A percentile compares a stretch with the other conserved stretches of the same genome.
Evolutionary conservation across 2,888 invertebrate species (phyloP).

Genomic region (Drosophila hawaiiensis): DNA sequence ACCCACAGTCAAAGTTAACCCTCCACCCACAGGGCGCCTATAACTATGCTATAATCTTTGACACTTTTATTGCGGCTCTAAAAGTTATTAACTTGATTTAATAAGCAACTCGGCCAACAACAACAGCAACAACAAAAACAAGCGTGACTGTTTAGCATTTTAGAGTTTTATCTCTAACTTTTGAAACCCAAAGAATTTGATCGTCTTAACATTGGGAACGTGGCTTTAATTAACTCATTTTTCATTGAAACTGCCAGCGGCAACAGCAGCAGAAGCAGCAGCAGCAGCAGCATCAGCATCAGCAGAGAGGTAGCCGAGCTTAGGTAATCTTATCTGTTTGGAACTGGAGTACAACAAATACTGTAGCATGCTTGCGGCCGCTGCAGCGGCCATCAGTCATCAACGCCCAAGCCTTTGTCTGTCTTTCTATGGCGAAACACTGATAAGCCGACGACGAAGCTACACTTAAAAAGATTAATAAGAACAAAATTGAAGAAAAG

Average conservation of each 20-base stretch:
- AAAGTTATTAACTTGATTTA: constrained; percentile 85
- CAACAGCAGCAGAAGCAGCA: constrained; percentile 4
- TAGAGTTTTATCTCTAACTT: constrained; percentile 64
- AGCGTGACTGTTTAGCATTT: constrained; percentile 66
- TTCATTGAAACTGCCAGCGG: constrained; percentile 81
- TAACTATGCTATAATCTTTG: constrained; percentile 83
- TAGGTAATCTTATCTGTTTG: constrained; percentile 70
- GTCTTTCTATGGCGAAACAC: constrained; percentile 12
- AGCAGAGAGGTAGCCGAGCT: constrained; percentile 24
- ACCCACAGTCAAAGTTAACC: neutral
- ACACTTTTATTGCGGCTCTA: constrained; percentile 83
- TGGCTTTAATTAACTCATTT: constrained; percentile 85
- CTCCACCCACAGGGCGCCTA: constrained; percentile 34
- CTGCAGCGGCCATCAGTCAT: constrained; percentile 68
- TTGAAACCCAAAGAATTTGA: constrained; percentile 70
- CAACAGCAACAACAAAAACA: constrained; percentile 30
- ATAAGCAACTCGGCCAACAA: constrained; percentile 73
- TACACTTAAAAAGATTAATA: neutral
- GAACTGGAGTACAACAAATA: constrained; percentile 34
- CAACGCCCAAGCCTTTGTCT: constrained; percentile 62
- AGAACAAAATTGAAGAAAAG: neutral
- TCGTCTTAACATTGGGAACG: constrained; percentile 69
- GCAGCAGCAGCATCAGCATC: neutral
- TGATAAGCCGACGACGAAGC: constrained; percentile 56
- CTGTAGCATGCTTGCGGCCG: constrained; percentile 51